These are phyloP conservation scores for Cybosia mesomella DNA, from an alignment of 2,888 invertebrate genomes.

Conservation along the genomic window DNA sequence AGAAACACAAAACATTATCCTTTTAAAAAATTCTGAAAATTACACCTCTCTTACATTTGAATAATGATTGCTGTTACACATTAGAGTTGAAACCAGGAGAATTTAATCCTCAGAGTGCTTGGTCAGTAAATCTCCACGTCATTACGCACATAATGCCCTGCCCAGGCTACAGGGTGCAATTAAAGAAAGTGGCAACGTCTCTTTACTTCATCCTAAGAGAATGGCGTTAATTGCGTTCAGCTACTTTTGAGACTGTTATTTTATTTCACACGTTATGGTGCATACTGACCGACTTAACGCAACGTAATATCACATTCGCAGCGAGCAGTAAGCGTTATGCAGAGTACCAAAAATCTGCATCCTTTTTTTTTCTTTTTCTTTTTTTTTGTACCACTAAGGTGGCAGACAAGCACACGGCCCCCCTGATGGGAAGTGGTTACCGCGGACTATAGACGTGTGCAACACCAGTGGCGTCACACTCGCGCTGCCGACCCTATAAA, in stretches of 20 bases:
- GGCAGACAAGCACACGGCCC: too few relatives aligned
- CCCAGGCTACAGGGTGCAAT: background rate
- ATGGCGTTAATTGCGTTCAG: constrained; percentile 1
- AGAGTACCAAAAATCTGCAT: too few relatives aligned
- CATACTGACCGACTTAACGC: background rate
- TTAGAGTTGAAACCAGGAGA: background rate
- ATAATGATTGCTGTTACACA: background rate
- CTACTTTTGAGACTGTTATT: background rate
- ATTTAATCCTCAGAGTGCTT: background rate
- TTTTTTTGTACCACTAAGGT: too few relatives aligned
- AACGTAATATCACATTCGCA: too few relatives aligned
- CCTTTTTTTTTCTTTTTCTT: too few relatives aligned
- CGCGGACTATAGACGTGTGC: too few relatives aligned
- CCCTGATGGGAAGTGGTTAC: too few relatives aligned
- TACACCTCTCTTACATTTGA: background rate
- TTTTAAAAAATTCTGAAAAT: background rate
- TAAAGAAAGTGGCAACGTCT: background rate
- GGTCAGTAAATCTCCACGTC: constrained; percentile 2
- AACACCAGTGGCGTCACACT: too few relatives aligned
- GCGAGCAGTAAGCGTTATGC: too few relatives aligned
- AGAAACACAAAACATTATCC: too few relatives aligned
- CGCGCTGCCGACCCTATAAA: too few relatives aligned
- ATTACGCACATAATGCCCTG: background rate
- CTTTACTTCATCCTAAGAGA: background rate
- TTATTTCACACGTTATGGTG: background rate